Evolutionary conservation across 2,888 invertebrate genomes (phyloP).

Genomic region (Scrobipalpa atriplicella): DNA sequence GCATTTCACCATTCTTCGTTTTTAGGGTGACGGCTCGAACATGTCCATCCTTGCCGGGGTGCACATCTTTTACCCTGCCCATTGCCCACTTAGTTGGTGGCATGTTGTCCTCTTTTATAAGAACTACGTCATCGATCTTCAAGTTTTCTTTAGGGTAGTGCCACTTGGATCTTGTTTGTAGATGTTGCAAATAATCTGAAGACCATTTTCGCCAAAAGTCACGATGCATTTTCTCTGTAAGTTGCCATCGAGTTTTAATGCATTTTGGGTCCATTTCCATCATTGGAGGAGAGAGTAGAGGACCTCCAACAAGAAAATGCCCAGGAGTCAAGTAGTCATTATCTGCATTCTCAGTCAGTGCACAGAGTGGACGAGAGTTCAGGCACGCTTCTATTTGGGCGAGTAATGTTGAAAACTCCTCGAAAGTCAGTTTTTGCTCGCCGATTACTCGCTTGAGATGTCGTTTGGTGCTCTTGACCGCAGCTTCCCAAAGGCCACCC

Average conservation of each 20-base stretch:
- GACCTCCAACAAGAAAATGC: no score
- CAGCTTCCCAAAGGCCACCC: background rate
- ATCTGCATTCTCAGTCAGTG: background rate
- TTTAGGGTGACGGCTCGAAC: background rate
- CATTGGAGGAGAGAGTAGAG: no score
- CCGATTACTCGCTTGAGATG: conserved; percentile 4
- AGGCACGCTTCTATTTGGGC: conserved; percentile 1
- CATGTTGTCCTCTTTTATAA: background rate
- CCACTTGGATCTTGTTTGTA: conserved; percentile 18
- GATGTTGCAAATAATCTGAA: conserved; percentile 5
- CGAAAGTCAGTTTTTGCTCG: background rate
- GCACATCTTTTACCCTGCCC: background rate
- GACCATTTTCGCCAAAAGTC: conserved; percentile 26
- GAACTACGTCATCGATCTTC: conserved; percentile 1
- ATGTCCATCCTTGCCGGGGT: background rate
- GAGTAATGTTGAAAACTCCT: no score
- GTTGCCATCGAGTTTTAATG: conserved; percentile 12
- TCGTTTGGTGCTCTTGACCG: background rate
- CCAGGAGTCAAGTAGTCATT: no score
- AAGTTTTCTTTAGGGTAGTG: background rate
- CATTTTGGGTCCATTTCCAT: no score
- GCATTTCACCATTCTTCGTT: background rate
- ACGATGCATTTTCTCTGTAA: conserved; percentile 24
- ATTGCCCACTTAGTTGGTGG: background rate
- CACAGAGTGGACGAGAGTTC: background rate